Evolutionary conservation across 2,888 invertebrate genomes (phyloP).

Genomic region (Erebia epiphron): DNA sequence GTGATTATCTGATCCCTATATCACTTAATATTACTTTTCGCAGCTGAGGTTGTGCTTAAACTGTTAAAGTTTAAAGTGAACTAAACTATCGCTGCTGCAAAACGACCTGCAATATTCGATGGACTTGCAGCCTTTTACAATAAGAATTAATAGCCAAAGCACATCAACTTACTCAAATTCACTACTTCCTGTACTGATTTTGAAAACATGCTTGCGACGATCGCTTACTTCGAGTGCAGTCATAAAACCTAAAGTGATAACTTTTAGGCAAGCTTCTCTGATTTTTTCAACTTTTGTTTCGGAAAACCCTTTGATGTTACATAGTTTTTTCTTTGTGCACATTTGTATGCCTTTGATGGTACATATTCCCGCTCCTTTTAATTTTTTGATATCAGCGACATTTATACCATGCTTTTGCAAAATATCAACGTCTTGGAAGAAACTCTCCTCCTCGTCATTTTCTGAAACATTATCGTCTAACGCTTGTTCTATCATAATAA

Average conservation of each 20-base stretch:
- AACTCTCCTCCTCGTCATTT: conserved; percentile 85
- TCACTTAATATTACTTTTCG: no score
- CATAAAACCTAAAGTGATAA: conserved; percentile 85
- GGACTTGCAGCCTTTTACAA: no score
- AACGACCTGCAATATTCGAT: no score
- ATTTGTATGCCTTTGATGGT: conserved; percentile 92
- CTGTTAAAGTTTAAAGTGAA: no score
- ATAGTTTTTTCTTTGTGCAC: conserved; percentile 88
- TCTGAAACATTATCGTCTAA: conserved; percentile 74
- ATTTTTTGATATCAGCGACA: conserved; percentile 89
- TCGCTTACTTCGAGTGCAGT: conserved; percentile 89
- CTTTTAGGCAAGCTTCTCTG: conserved; percentile 88
- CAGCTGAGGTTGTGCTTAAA: no score
- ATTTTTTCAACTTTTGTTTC: conserved; percentile 91
- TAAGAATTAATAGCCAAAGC: no score
- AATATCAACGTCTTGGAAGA: conserved; percentile 89
- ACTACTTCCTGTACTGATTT: conserved; percentile 85
- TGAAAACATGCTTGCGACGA: conserved; percentile 88
- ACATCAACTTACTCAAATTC: conserved; percentile 86
- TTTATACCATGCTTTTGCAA: conserved; percentile 85
- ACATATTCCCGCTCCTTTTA: conserved; percentile 90
- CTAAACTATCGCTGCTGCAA: no score
- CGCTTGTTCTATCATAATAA: conserved; percentile 71
- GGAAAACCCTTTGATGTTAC: conserved; percentile 89
- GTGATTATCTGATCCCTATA: no score